Base-by-base conservation (phyloP, 1,140 invertebrate species). In the Drosophila serrata region DNA sequence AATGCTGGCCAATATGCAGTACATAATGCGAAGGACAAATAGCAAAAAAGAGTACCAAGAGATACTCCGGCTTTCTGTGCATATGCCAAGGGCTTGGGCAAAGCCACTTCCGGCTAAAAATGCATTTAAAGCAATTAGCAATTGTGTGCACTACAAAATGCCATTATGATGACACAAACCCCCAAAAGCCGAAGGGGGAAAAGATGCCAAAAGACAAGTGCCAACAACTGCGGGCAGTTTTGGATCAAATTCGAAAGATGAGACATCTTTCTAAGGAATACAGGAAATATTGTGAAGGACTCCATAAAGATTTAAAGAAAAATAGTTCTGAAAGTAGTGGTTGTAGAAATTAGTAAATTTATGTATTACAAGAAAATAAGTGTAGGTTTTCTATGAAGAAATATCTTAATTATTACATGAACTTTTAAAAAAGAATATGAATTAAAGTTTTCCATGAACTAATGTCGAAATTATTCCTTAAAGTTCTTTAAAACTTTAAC, bases 51-150 rank as follows among this genome's bases (percentile, higher is more conserved):
- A 37, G 24, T 8, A 29, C 35, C 39, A 29, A 51, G 48, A 51
- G 29, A 29, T 9, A 13, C 61, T 64, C 31, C 46, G 40, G 43
- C 65, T 74, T 51, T 63, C 31, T 60, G 48, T 86, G 46, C 70
- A 68, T 49, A 63, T 87, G 84, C 69, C 70, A 75, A 42, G 15
- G 65, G 82, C 75, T 82, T 73, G 70, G 72, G 67, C 49, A 68
- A 87, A 87, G 63, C 82, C 84, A 87, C 82, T 87, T 87, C 79
- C 65, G 79, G 69, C 82, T 72, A 67, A 86, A 86, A 87, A 88
- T 79, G 65, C 82, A 87, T 87, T 87, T 88, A 77, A 82, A 77
- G 76, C 80, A 88, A 87, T 87, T 87, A 88, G 82, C 82, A 79
- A 76, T 87, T 73, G 75, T 64, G 60, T 76, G 68, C 79, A 57